Evolutionary conservation across 2,888 invertebrate genomes (phyloP).

Genomic region (Endomychus coccineus): DNA sequence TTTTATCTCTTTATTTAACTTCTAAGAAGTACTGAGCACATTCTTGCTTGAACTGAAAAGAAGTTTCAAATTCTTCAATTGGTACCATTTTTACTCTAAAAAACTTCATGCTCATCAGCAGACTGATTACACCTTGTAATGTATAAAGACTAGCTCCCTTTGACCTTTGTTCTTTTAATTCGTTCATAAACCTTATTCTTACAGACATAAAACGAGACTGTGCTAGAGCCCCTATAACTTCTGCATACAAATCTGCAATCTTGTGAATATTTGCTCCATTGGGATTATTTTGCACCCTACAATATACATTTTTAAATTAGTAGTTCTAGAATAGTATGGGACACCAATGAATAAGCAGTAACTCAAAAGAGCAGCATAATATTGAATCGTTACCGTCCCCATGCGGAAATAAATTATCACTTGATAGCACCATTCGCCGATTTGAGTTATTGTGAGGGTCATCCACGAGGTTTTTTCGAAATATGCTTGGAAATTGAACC

Average conservation of each 20-base stretch:
- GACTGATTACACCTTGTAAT: slow-evolving; percentile 90
- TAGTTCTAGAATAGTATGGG: background rate
- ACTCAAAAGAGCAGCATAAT: slow-evolving; percentile 11
- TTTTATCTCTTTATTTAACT: slow-evolving; percentile 92
- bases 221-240: slow-evolving; percentile 92
- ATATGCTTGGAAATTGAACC: too few species aligned
- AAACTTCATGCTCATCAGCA: slow-evolving; percentile 99
- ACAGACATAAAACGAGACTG: slow-evolving; percentile 91
- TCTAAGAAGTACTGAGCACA: slow-evolving; percentile 97
- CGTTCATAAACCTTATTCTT: slow-evolving; percentile 83
- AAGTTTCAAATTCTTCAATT: slow-evolving; percentile 98
- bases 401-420: too few species aligned
- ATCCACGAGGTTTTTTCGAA: too few species aligned
- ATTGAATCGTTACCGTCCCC: too few species aligned
- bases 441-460: too few species aligned
- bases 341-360: slow-evolving; percentile 1
- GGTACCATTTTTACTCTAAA: slow-evolving; percentile 95
- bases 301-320: background rate
- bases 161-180: slow-evolving; percentile 73
- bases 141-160: slow-evolving; percentile 86
- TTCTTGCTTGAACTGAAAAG: slow-evolving; percentile 97
- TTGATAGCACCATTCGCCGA: too few species aligned
- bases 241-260: slow-evolving; percentile 96
- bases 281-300: slow-evolving; percentile 75
- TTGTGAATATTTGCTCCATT: slow-evolving; percentile 95